Base-by-base conservation (phyloP, 2,113 vertebrate genomes). In the Oceanodroma tethys region DNA sequence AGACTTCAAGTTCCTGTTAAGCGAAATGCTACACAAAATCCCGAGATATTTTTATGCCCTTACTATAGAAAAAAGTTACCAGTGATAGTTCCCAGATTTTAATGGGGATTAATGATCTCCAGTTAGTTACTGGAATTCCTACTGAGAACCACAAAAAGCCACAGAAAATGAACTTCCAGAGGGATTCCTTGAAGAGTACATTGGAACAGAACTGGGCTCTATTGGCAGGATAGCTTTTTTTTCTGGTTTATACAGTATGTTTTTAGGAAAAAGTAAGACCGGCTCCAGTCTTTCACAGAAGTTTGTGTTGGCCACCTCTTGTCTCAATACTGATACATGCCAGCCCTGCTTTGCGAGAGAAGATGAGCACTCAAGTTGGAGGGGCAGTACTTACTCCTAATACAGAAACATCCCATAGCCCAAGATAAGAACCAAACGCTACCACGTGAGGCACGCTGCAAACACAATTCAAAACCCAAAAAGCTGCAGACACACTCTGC, bases 281-380 rank as follows among this genome's bases (percentile, higher is more conserved):
- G 11, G 36, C 73, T 89, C 43, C 58, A 87, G 73, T n/a, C 66
- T 90, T 94, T 62, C 74, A 86, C 19, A 94, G 17, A 58, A 96
- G 85, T 88, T 94, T 95, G 36, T 88, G 66, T 86, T 94, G 96
- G 96, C 81, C 36, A 56, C 13, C 25, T 60, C 47, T 48, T 43
- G 45, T 63, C 81, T 89, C 42, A 92, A 76, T 26, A 55, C 10
- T 13, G 34, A 50, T 5, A 29, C 25, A 17, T 2, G 34, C 86
- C 71, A 88, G 26, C 26, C 27, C 56, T 48, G 66, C 91, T 87
- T 58, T 50, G 32, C 9, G 30, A 81, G 79, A 81, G 40, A 52
- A 53, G 81, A 68, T 3, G 9, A 89, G 36, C 48, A 23, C 43
- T 52, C 9, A 25, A 11, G 13, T 3, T 71, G 47, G 19, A 81